phyloP scores from a whole-genome alignment of 2,888 invertebrate genomes.

The Stratiomys singularior region DNA sequence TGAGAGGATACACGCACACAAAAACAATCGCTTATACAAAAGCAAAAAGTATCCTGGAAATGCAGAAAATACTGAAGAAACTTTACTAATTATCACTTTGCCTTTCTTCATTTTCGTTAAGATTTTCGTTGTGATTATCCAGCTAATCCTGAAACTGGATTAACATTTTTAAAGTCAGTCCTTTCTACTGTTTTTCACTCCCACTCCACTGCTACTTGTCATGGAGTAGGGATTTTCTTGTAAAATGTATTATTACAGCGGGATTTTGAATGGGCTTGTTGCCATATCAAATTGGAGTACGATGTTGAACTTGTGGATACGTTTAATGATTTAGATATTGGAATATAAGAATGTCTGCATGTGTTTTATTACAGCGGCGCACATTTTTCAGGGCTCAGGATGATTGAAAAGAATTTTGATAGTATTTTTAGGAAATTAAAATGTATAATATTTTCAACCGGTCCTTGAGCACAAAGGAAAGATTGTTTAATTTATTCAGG shows the following conservation, averaged over 20 bases:
- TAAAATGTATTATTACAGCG: constrained; percentile 15
- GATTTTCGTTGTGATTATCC: constrained; percentile 37
- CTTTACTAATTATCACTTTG: constrained; percentile 44
- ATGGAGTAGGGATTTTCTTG: neutral
- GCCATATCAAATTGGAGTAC: neutral
- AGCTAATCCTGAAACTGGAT: constrained; percentile 37
- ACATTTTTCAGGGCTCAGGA: too few species aligned
- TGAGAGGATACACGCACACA: too few species aligned
- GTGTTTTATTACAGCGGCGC: too few species aligned
- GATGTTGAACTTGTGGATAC: neutral
- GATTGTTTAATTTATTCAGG: too few species aligned
- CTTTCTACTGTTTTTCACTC: neutral
- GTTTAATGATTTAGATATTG: too few species aligned
- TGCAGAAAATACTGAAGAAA: constrained; percentile 17
- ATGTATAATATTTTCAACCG: too few species aligned
- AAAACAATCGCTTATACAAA: neutral
- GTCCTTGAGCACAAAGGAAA: too few species aligned
- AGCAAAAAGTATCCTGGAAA: neutral
- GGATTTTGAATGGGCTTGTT: neutral
- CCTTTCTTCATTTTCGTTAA: constrained; percentile 14
- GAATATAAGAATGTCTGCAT: too few species aligned
- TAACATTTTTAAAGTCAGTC: constrained; percentile 28
- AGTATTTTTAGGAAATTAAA: too few species aligned
- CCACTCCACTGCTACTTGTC: neutral
- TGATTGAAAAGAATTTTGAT: too few species aligned